Percentiles rank a stretch among this genome's conserved stretches.
These are phyloP conservation scores for Petromus typicus DNA, from an alignment of 2,113 vertebrate genomes.

Conservation along the genomic window DNA sequence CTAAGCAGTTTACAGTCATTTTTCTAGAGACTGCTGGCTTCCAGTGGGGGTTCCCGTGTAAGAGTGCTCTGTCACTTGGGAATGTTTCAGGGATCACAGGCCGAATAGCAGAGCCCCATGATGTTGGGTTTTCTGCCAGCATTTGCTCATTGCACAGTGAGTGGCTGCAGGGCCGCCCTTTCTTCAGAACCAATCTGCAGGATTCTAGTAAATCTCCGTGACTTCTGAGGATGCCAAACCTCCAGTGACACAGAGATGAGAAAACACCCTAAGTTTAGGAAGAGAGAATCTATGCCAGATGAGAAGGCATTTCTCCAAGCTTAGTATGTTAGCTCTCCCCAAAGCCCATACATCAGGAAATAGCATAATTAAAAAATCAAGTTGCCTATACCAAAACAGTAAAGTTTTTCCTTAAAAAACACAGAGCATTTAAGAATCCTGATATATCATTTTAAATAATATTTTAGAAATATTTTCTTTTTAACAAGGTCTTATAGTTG, in stretches of 20 bases:
- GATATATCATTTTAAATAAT: constrained; percentile 2
- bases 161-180: not conserved
- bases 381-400: not conserved
- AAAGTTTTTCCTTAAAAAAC: constrained; percentile 37
- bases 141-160: not conserved
- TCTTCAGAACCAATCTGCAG: not conserved
- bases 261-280: constrained; percentile 14
- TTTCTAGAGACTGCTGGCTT: not conserved
- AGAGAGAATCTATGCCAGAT: not conserved
- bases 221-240: not conserved
- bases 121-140: not conserved
- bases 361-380: not conserved
- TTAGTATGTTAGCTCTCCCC: not conserved
- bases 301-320: not conserved
- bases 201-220: not conserved
- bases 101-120: not conserved
- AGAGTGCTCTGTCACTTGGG: not conserved
- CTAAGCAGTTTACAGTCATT: not conserved
- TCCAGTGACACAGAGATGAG: not conserved
- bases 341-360: not conserved
- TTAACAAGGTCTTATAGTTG: constrained; percentile 47
- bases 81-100: not conserved
- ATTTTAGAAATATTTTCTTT: constrained; percentile 19
- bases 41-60: not conserved
- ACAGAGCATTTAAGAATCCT: not conserved